Base-by-base conservation (phyloP, 2,888 invertebrate genomes). In the Dichetophora obliterata region DNA sequence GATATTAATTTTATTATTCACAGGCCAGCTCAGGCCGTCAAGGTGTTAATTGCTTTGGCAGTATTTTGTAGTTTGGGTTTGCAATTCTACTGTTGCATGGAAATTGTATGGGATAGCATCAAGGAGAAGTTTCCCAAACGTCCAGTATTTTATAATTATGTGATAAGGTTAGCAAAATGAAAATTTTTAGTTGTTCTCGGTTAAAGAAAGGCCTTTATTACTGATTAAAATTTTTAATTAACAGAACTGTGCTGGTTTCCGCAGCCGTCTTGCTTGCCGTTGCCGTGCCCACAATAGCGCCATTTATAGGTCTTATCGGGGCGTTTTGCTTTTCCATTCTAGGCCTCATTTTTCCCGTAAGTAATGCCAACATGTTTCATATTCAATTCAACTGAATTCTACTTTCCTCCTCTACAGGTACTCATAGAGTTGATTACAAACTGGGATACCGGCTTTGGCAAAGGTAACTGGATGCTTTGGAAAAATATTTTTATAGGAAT, bases 21-120 rank as follows among this genome's bases (percentile, higher is more conserved):
- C 90, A 96, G 96, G 84, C 91, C 94, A 27, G 96, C 97, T 19
- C 95, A 97, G 91, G 90, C 93, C 59, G 97, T 98, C 14, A 94
- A 96, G 89, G 90, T 98, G 77, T 91, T 96, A 77, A 97, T 98
- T 85, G 95, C 94, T 3, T 87, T 97, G 65, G 96, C 98, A 9
- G 96, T 99, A 0, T 97, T 95, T 90, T 95, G 97, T 89, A 97
- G 98, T 0, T 99, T 98, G 87, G 97, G 97, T 8, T 92, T 99
- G 19, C 98, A 99, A 90, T 98, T 98, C 90, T 99, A 95, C 90
- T 98, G 99, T 19, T 98, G 98, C 88, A 91, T 98, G 76, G 96
- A 96, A 85, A 97, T 99, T 81, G 94, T 94, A 79, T 98, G 97
- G 96, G 95, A 94, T 84, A 91, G 91, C 71, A 91, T 98, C 72